Base-by-base conservation (phyloP, 1,140 invertebrate genomes). In the Tyrophagus putrescentiae region DNA sequence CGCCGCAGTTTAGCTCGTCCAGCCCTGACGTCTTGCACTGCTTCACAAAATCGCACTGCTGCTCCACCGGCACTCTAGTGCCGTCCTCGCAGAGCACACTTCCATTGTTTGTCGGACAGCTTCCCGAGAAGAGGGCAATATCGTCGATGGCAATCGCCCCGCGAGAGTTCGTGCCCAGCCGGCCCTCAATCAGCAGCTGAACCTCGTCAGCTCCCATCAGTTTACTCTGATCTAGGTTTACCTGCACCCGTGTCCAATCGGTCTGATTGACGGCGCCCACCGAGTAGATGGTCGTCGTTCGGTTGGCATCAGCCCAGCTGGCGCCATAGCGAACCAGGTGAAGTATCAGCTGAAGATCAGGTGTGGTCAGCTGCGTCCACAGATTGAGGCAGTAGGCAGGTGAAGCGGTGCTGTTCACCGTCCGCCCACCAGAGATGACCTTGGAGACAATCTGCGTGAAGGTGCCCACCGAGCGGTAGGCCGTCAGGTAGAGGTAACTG, bases 1-100 rank as follows among this genome's bases (percentile, higher is more conserved):
- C n/a, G 23, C 31, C 7, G 45, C 13, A 54, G 2, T 53, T 25
- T 18, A 33, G 2, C 39, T 54, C 52, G 39, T 54, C n/a, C n/a
- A n/a, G n/a, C n/a, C n/a, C n/a, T n/a, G n/a, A 34, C 18, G 52
- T 31, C n/a, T n/a, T n/a, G 39, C 52, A 54, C 21, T 54, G 31
- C 9, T 11, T 13, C 3, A 31, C 25, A 32, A 54, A 54, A 33
- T 54, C 39, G 27, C 52, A 54, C 1, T 34, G 32, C 4, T 27
- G 27, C 32, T 31, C 52, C 1, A 1, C 1, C 32, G 9, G 13
- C n/a, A 54, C 39, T 54, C 7, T 4, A 3, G 39, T 13, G 25
- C 52, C 52, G 39, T 54, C 39, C 27, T 54, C 52, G 39, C 52
- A 54, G 39, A 54, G 52, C 27, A 54, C 32, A n/a, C n/a, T n/a